phyloP scores from a whole-genome alignment of 2,113 vertebrate genomes.

The Brienomyrus brachyistius region DNA sequence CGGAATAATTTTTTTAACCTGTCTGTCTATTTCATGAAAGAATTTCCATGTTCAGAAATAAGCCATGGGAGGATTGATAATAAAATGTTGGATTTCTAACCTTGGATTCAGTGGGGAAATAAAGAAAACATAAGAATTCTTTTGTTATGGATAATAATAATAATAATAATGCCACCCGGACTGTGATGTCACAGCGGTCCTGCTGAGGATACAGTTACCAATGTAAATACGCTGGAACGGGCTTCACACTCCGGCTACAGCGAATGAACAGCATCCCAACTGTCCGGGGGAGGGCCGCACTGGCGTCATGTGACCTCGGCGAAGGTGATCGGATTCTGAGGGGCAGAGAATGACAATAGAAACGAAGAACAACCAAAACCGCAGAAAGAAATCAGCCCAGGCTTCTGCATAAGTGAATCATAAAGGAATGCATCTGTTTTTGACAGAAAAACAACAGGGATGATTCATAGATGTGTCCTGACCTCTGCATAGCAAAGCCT shows the following conservation, averaged over 20 bases:
- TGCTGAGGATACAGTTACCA: not conserved
- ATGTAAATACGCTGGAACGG: not conserved
- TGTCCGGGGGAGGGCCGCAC: slow-evolving; percentile 50
- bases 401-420: not conserved
- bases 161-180: not conserved
- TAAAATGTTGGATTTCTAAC: not conserved
- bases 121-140: not conserved
- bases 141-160: not conserved
- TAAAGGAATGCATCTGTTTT: not conserved
- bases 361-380: not conserved
- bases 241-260: slow-evolving; percentile 57
- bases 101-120: not conserved
- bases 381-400: not conserved
- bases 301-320: slow-evolving; percentile 83
- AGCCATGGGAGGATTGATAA: not conserved
- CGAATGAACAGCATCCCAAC: slow-evolving; percentile 64
- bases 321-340: slow-evolving; percentile 79
- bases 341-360: slow-evolving; percentile 9
- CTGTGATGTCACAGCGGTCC: not conserved
- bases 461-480: not conserved
- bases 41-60: not conserved
- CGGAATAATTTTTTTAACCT: not conserved
- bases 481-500: not conserved
- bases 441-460: not conserved
- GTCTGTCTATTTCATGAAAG: not conserved